phyloP scores from a whole-genome alignment of 1,140 invertebrate species.

The Geopemphigus sp. region DNA sequence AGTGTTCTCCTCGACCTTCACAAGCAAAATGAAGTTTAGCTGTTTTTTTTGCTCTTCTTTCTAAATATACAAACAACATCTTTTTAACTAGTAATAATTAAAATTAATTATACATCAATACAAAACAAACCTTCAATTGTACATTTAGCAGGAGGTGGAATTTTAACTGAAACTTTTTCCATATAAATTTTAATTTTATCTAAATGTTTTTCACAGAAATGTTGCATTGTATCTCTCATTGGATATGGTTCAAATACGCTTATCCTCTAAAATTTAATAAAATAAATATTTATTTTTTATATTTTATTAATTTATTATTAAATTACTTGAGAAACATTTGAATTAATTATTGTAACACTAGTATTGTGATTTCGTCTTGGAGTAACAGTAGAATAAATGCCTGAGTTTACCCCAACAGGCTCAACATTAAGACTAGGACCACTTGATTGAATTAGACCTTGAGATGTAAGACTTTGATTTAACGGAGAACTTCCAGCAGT shows the following conservation, averaged over 20 bases:
- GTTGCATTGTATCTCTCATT: constrained; percentile 85
- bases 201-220: constrained; percentile 91
- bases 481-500: constrained; percentile 53
- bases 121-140: constrained; percentile 78
- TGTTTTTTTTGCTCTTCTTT: constrained; percentile 78
- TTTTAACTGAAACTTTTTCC: constrained; percentile 76
- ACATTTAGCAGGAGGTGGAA: constrained; percentile 87
- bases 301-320: neutral
- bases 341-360: constrained; percentile 67
- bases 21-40: constrained; percentile 87
- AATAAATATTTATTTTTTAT: constrained; percentile 20
- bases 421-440: constrained; percentile 44
- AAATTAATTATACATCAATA: constrained; percentile 25
- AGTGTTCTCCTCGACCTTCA: constrained; percentile 79
- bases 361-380: constrained; percentile 65
- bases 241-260: constrained; percentile 84
- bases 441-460: constrained; percentile 51
- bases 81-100: neutral
- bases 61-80: constrained; percentile 57
- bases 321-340: constrained; percentile 50
- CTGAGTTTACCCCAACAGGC: constrained; percentile 4
- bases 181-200: constrained; percentile 88
- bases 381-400: constrained; percentile 59
- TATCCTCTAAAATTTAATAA: constrained; percentile 63
- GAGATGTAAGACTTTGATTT: constrained; percentile 52